Conservation (phyloP, 2,888 invertebrate genomes). For the Philonicus albiceps region DNA sequence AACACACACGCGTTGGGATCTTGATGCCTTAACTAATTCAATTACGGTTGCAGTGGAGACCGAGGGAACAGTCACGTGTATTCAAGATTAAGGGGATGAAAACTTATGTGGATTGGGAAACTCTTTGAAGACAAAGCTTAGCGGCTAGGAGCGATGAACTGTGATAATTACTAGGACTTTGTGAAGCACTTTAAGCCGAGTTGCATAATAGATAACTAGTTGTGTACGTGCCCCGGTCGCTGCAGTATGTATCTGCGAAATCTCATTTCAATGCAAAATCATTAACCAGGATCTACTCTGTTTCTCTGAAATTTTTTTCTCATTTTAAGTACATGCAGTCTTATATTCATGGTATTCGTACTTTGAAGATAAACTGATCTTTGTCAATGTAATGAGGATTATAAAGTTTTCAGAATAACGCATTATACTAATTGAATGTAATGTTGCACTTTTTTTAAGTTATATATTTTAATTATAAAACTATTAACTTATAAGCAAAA, state of each 20-base stretch:
- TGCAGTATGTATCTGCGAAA: not conserved
- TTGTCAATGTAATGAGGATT: not conserved
- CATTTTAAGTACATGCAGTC: not conserved
- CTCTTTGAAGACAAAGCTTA: not conserved
- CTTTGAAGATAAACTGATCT: not conserved
- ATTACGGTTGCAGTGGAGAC: not conserved
- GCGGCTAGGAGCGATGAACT: slow-evolving; percentile 10
- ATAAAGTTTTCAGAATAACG: not conserved
- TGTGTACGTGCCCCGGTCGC: not conserved
- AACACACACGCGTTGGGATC: not conserved
- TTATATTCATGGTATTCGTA: not conserved
- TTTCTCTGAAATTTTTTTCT: not conserved
- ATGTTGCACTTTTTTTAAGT: not conserved
- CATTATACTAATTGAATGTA: not conserved
- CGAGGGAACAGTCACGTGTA: slow-evolving; percentile 9
- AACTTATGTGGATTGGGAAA: not conserved
- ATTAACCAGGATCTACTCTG: not conserved
- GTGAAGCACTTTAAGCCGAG: not conserved
- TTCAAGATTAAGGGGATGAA: slow-evolving; percentile 4
- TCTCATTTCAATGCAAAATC: not conserved
- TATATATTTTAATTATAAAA: not conserved
- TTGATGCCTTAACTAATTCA: slow-evolving; percentile 4
- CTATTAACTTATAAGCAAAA: too few species aligned
- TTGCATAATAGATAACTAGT: not conserved
- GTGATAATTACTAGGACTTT: not conserved